A percentile compares a stretch with the other conserved stretches of the same genome.
Conservation (phyloP, 2,888 invertebrate genomes). For the Creontiades dilutus region DNA sequence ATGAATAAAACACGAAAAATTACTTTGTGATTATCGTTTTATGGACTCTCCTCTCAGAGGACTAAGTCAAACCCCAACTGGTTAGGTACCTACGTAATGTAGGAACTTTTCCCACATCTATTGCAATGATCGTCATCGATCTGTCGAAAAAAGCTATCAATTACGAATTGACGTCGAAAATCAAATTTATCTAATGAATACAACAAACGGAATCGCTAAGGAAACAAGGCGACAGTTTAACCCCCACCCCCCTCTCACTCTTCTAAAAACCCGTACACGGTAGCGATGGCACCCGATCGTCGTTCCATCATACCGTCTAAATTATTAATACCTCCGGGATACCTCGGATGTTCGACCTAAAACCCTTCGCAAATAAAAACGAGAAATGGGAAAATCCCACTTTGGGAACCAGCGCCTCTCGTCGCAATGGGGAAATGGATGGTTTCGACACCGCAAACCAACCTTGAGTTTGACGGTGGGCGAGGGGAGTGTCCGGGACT, state of each 20-base stretch:
- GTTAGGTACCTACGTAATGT: too few species aligned
- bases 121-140: too few species aligned
- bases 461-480: not conserved
- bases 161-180: not conserved
- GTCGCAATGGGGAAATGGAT: constrained; percentile 3
- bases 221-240: not conserved
- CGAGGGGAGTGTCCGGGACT: constrained; percentile 23
- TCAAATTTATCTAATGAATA: not conserved
- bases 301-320: constrained; percentile 9
- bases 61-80: too few species aligned
- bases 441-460: constrained; percentile 36
- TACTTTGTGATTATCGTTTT: too few species aligned
- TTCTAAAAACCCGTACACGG: not conserved
- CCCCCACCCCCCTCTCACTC: too few species aligned
- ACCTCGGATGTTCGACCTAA: constrained; percentile 11
- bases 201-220: not conserved
- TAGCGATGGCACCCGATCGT: not conserved
- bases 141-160: too few species aligned
- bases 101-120: too few species aligned
- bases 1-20: too few species aligned
- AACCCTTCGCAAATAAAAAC: not conserved
- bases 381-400: constrained; percentile 35
- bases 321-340: not conserved
- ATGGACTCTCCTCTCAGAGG: too few species aligned
- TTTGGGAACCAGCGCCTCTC: not conserved